Evolutionary conservation across 1,140 invertebrate genomes (phyloP).

Genomic region (Liolophura sinensis): DNA sequence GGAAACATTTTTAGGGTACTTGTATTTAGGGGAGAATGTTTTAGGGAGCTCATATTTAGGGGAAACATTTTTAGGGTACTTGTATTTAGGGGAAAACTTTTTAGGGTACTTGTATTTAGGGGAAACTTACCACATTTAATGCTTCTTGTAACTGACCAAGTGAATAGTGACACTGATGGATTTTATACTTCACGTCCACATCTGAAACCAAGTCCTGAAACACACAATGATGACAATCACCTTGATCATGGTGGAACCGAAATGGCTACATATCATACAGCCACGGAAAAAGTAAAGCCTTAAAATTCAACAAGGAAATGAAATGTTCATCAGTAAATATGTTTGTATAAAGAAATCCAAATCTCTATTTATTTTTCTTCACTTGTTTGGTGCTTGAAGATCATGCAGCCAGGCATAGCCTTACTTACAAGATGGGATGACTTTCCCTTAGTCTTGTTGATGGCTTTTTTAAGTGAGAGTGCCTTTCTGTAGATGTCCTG

Average conservation of each 20-base stretch:
- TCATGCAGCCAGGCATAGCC: too few relatives aligned
- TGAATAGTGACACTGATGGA: constrained; percentile 71
- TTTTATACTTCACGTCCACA: constrained; percentile 76
- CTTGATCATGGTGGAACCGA: too few relatives aligned
- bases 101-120: too few relatives aligned
- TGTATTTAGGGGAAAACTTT: too few relatives aligned
- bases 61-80: too few relatives aligned
- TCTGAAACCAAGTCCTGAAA: constrained; percentile 54
- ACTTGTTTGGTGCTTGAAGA: background rate
- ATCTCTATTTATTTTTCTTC: constrained; percentile 32
- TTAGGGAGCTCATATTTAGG: too few relatives aligned
- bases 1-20: too few relatives aligned
- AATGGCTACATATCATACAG: background rate
- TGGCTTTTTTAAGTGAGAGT: constrained; percentile 70
- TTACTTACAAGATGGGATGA: constrained; percentile 29
- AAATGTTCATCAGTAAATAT: too few relatives aligned
- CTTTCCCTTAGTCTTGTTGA: constrained; percentile 65
- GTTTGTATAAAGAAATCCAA: too few relatives aligned
- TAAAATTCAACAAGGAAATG: too few relatives aligned
- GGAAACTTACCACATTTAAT: constrained; percentile 62
- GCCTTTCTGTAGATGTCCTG: constrained; percentile 67
- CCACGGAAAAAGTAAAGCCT: background rate
- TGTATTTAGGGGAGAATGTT: too few relatives aligned
- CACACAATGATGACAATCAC: constrained; percentile 16
- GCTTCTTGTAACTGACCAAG: constrained; percentile 70